Conservation (phyloP, 1,140 invertebrate species). For the Trypoxylus dichotomus region DNA sequence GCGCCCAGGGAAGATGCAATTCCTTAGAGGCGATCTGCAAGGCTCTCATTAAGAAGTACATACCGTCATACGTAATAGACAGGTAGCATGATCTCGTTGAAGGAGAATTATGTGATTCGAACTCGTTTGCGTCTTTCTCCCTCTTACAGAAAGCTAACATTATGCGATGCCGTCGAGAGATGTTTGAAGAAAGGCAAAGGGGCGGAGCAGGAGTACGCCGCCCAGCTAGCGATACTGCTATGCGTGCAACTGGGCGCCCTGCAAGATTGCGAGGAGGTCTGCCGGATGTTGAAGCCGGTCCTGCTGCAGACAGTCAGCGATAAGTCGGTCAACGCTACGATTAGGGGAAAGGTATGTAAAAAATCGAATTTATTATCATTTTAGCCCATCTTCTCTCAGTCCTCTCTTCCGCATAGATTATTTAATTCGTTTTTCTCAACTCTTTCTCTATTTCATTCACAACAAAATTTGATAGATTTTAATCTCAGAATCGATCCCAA, state of each 20-base stretch:
- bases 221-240: slow-evolving; percentile 74
- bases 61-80: slow-evolving; percentile 75
- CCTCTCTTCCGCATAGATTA: too few species aligned
- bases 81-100: slow-evolving; percentile 53
- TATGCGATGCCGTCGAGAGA: slow-evolving; percentile 78
- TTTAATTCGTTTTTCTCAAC: too few species aligned
- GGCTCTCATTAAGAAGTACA: slow-evolving; percentile 77
- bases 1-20: slow-evolving; percentile 74
- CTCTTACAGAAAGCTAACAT: slow-evolving; percentile 68
- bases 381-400: too few species aligned
- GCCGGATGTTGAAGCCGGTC: slow-evolving; percentile 60
- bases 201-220: slow-evolving; percentile 78
- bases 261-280: slow-evolving; percentile 65
- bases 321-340: slow-evolving; percentile 59
- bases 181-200: slow-evolving; percentile 80
- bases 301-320: slow-evolving; percentile 64
- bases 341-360: slow-evolving; percentile 62
- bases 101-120: neutral
- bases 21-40: slow-evolving; percentile 74
- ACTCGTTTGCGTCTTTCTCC: neutral
- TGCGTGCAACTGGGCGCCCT: slow-evolving; percentile 79
- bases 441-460: too few species aligned
- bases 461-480: too few species aligned
- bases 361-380: too few species aligned
- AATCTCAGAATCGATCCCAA: too few species aligned